Evolutionary conservation across 2,888 invertebrate genomes (phyloP), one percentile per base, ranked within the genome.

Genomic region (Caenorhabditis parvicauda): DNA sequence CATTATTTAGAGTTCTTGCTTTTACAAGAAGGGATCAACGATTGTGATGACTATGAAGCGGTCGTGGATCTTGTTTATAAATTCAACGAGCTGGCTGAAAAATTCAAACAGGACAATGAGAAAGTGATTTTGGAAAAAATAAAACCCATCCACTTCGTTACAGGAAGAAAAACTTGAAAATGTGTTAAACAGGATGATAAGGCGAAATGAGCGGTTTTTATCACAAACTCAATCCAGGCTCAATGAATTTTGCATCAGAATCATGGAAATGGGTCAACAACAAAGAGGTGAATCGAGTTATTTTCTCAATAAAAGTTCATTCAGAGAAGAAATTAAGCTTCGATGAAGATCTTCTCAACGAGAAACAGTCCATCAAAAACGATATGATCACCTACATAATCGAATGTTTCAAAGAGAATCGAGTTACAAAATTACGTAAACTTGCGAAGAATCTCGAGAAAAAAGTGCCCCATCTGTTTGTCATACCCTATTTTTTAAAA

Each of bases 241-340:
- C 1, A 54, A 59, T 29, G 63, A 63, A 51, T 59, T 51, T 29
- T 63, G 63, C 45, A 47, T 51, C 14, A 6, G 63, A 46, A 45
- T 63, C 19, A 58, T 63, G 58, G 45, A 49, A 19, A 51, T 51
- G 22, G 37, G 47, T 27, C 55, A 59, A 17, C 43, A 42, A 17
- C 55, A 56, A 32, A 49, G 51, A 29, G 41, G 52, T 47, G n/a
- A 28, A 21, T 29, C 9, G 39, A 14, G 25, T 12, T 38, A 37
- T 38, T 38, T n/a, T 17, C 37, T 9, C n/a, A n/a, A n/a, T n/a
- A n/a, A 21, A 35, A 35, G 24, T 37, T 12, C 14, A 12, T 51
- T 19, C 45, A 62, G 62, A 56, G 17, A 39, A 44, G 21, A 59
- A 59, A 22, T 3, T 48, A 1, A 42, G 28, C 3, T 59, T 64